Conservation (phyloP, 2,888 invertebrate genomes). For the Thereva unica region DNA sequence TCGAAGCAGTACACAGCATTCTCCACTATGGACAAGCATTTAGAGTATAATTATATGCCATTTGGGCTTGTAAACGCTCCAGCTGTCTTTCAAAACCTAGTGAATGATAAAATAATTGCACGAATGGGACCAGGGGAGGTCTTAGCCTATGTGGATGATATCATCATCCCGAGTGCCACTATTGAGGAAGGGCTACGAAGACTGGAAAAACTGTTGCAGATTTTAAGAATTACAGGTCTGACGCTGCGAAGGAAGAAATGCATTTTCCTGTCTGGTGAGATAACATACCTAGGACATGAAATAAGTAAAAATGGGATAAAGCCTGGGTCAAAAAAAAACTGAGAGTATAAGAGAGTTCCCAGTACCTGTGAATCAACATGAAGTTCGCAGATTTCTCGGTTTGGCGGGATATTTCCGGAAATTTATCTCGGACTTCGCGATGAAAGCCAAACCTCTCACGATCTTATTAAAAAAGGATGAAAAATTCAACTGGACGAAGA, state of each 20-base stretch:
- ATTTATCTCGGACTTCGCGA: background rate
- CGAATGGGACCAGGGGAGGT: slow-evolving; percentile 2
- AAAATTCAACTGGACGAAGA: slow-evolving; percentile 35
- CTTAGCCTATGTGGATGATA: slow-evolving; percentile 39
- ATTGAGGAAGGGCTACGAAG: slow-evolving; percentile 18
- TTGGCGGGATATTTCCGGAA: slow-evolving; percentile 9
- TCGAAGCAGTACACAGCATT: background rate
- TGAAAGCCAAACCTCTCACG: slow-evolving; percentile 30
- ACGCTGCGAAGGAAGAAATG: slow-evolving; percentile 41
- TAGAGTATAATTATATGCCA: slow-evolving; percentile 28
- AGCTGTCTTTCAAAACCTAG: slow-evolving; percentile 10
- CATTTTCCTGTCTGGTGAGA: slow-evolving; percentile 38
- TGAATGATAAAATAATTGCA: background rate
- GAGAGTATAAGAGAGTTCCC: slow-evolving; percentile 2
- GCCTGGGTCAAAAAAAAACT: slow-evolving; percentile 34
- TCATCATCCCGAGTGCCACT: slow-evolving; percentile 39
- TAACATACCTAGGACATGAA: slow-evolving; percentile 39
- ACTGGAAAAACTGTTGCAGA: slow-evolving; percentile 34
- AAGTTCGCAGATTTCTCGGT: slow-evolving; percentile 7
- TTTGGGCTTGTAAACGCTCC: slow-evolving; percentile 25
- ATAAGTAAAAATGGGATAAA: slow-evolving; percentile 38
- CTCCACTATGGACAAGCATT: background rate
- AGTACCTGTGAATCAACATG: background rate
- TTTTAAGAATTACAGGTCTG: slow-evolving; percentile 37
- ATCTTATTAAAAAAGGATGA: slow-evolving; percentile 28